Base-by-base conservation (phyloP, 2,113 vertebrate species). In the Glareola pratincola region DNA sequence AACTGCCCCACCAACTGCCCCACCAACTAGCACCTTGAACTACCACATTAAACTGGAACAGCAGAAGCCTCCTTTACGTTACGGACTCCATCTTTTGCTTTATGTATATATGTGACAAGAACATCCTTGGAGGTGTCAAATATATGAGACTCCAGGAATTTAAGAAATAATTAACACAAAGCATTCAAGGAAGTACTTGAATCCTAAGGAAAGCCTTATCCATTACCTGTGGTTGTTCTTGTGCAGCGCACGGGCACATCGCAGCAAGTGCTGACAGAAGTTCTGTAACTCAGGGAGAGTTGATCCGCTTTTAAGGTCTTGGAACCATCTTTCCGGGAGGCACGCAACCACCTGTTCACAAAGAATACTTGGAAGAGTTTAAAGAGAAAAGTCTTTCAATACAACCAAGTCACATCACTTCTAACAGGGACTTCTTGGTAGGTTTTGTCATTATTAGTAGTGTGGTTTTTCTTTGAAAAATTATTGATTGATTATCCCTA, bases 291-390 rank as follows among this genome's bases (percentile, higher is more conserved):
- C 98, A 14, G 98, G 98, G 81, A 99, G 95, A 89, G 98, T 96
- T 20, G 97, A 97, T 60, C 94, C 98, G 93, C 71, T 77, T n/a
- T 87, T 83, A 53, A 98, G 94, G 51, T 93, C 97, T 66, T 92
- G 88, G 88, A 99, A 99, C 99, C 99, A 99, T 24, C 98, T 98
- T 43, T 89, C 91, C 20, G 99, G 99, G 69, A 99, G 72, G 94
- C 95, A 98, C 1, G 96, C 98, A 57, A 98, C 98, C 59, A 99
- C 98, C 99, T 98, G 85, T 79, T 80, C 76, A 94, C 67, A 36
- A 85, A 69, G 24, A 43, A 32, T 22, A 57, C 53, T 92, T 90
- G 10, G 14, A 15, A 69, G 73, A 50, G 36, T 34, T 79, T 45
- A 22, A 20, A 43, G 17, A 73, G 12, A 41, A 39, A 87, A 54